These are phyloP conservation scores for Phodopus roborovskii DNA, from an alignment of 2,113 vertebrate species.

Conservation along the genomic window DNA sequence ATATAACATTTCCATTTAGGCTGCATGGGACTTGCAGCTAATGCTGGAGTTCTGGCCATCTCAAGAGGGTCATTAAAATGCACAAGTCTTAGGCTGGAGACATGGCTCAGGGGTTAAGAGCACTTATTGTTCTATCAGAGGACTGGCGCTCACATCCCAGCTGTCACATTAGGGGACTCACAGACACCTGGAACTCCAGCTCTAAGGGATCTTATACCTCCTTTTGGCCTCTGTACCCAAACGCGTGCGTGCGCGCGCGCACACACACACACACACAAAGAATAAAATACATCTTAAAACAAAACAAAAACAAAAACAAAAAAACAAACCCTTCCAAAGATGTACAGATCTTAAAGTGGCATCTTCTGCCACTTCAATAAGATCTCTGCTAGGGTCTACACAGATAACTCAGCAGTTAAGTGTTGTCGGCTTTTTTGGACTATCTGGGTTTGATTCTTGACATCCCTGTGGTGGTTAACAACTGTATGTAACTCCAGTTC, in stretches of 20 bases:
- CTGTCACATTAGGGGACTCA: neutral
- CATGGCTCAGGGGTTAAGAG: too few species aligned
- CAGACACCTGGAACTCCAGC: neutral
- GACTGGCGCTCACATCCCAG: neutral
- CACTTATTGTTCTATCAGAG: too few species aligned
- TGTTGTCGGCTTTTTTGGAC: neutral
- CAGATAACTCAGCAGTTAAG: neutral
- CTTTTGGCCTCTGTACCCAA: neutral
- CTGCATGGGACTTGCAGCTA: neutral
- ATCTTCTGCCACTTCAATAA: neutral
- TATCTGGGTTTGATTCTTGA: too few species aligned
- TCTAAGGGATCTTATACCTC: neutral
- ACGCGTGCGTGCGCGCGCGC: too few species aligned
- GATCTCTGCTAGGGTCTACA: neutral
- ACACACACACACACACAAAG: neutral
- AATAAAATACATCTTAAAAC: neutral
- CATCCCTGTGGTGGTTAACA: neutral
- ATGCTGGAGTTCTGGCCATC: neutral
- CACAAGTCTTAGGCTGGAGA: too few species aligned
- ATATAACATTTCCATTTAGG: accelerated
- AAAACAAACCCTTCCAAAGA: neutral
- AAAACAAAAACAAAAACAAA: too few species aligned
- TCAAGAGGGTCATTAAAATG: neutral
- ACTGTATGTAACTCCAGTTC: neutral
- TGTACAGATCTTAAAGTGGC: neutral